phyloP scores from a whole-genome alignment of 2,888 invertebrate species.

The Lypha dubia region DNA sequence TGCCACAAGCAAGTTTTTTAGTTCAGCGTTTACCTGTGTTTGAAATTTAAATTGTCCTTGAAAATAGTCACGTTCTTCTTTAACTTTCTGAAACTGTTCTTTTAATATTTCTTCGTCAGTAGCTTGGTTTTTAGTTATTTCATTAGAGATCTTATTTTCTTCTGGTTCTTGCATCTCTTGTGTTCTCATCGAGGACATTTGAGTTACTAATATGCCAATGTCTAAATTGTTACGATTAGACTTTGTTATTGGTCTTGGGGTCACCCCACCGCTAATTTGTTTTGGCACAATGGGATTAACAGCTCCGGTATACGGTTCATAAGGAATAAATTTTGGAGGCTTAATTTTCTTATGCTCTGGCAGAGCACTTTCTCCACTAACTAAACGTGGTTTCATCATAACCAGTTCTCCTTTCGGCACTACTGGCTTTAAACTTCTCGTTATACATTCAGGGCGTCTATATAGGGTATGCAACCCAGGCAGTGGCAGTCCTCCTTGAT shows the following conservation, averaged over 20 bases:
- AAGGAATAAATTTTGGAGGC: conserved; percentile 93
- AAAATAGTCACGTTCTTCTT: conserved; percentile 88
- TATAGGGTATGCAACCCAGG: conserved; percentile 80
- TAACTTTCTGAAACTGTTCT: conserved; percentile 83
- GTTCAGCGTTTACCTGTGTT: conserved; percentile 94
- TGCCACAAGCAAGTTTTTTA: conserved; percentile 96
- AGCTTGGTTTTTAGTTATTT: conserved; percentile 65
- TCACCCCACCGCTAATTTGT: conserved; percentile 59
- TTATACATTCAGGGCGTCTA: conserved; percentile 76
- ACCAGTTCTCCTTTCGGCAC: conserved; percentile 85
- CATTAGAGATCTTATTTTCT: conserved; percentile 78
- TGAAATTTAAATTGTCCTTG: conserved; percentile 94
- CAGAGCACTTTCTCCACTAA: conserved; percentile 76
- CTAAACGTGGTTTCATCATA: conserved; percentile 86
- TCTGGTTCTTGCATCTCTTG: conserved; percentile 85
- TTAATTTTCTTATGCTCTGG: conserved; percentile 82
- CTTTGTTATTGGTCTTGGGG: conserved; percentile 74
- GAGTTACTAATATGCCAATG: conserved; percentile 87
- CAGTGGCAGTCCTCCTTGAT: conserved; percentile 74
- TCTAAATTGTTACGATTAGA: conserved; percentile 86
- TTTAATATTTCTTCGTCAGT: conserved; percentile 74
- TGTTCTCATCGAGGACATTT: conserved; percentile 88
- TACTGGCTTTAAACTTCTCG: conserved; percentile 82
- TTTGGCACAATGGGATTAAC: conserved; percentile 89
- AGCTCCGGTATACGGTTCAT: conserved; percentile 94